Evolutionary conservation across 1,140 invertebrate genomes (phyloP).

Genomic region (roundworm (Caenorhabditis elegans)): DNA sequence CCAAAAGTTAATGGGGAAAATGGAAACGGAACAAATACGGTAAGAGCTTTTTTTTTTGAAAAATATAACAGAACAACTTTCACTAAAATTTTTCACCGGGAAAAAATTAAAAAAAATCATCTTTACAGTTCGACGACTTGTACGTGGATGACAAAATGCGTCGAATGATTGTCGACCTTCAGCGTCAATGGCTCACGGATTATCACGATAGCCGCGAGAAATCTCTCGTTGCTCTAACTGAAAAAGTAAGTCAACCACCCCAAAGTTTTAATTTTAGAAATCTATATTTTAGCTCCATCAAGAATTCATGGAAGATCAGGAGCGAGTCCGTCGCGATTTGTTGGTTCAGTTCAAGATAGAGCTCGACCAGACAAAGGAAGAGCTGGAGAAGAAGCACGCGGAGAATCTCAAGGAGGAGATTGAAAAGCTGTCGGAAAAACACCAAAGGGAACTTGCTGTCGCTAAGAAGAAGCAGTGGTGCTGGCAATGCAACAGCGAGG

Average conservation of each 20-base stretch:
- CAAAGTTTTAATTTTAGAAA: background rate
- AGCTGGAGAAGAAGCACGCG: constrained; percentile 67
- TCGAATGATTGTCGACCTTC: constrained; percentile 59
- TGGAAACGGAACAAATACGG: no score
- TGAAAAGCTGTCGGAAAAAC: constrained; percentile 73
- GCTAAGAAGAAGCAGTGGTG: constrained; percentile 80
- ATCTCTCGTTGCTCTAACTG: constrained; percentile 62
- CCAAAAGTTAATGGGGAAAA: no score
- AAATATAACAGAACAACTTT: no score
- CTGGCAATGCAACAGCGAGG: constrained; percentile 52
- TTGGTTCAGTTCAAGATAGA: constrained; percentile 65
- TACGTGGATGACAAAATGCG: constrained; percentile 58
- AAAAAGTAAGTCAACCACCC: constrained; percentile 49
- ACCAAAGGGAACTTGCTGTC: constrained; percentile 75
- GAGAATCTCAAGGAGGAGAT: constrained; percentile 74
- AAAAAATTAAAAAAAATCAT: no score
- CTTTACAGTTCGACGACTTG: constrained; percentile 38
- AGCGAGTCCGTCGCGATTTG: constrained; percentile 58
- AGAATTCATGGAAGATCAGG: constrained; percentile 61
- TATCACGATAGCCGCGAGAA: constrained; percentile 62
- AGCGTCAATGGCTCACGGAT: constrained; percentile 59
- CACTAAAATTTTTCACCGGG: no score
- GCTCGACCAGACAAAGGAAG: constrained; percentile 54
- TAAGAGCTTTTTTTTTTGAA: no score
- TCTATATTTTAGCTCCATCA: constrained; percentile 53